A percentile compares a stretch with the other conserved stretches of the same genome.
phyloP scores from a whole-genome alignment of 2,888 invertebrate species.

The Lepidonotus clava region DNA sequence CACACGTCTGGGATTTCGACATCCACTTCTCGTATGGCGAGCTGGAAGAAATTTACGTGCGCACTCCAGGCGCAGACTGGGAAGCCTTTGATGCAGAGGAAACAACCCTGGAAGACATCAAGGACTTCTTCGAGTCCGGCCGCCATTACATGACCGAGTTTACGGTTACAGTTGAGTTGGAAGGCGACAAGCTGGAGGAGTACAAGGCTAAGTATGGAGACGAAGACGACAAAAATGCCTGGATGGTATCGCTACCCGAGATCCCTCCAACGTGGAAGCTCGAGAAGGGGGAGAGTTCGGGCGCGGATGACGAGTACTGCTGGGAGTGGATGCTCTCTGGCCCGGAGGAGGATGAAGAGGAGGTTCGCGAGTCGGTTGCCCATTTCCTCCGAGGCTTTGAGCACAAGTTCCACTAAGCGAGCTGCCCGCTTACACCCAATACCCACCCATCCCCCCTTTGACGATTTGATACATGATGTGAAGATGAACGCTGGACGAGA shows the following conservation, averaged over 20 bases:
- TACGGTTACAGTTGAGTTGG: constrained; percentile 30
- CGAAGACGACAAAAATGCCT: constrained; percentile 45
- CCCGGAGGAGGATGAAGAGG: constrained; percentile 50
- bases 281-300: constrained; percentile 58
- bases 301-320: constrained; percentile 15
- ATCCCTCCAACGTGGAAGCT: constrained; percentile 48
- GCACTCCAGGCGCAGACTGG: constrained; percentile 38
- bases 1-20: constrained; percentile 37
- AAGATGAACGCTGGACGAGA: too few species aligned
- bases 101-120: constrained; percentile 1
- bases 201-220: constrained; percentile 42
- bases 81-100: constrained; percentile 46
- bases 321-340: constrained; percentile 53
- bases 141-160: constrained; percentile 36
- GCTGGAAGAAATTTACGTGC: constrained; percentile 47
- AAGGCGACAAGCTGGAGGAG: constrained; percentile 45
- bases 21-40: constrained; percentile 35
- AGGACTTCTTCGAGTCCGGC: constrained; percentile 14
- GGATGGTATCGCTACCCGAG: constrained; percentile 52
- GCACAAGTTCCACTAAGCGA: constrained; percentile 50
- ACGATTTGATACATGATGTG: too few species aligned
- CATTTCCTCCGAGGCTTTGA: constrained; percentile 54
- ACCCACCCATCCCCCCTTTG: too few species aligned
- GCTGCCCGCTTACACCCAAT: too few species aligned
- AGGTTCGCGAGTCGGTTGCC: constrained; percentile 48